Percentiles rank a stretch among this genome's conserved stretches.
phyloP scores from a whole-genome alignment of 2,888 invertebrate genomes.

The Cheilosia variabilis region DNA sequence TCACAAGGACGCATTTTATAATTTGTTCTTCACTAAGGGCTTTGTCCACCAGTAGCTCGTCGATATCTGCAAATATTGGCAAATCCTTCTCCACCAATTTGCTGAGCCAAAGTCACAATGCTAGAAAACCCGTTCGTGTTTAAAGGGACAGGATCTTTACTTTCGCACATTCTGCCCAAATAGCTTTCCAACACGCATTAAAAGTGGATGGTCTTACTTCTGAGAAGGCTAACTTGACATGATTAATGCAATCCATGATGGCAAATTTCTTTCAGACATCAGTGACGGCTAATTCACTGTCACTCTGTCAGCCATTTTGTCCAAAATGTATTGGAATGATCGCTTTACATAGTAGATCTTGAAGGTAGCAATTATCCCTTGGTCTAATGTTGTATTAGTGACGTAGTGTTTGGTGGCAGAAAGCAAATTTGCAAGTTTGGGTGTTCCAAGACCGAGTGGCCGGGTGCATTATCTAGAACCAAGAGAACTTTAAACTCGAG shows the following conservation, averaged over 20 bases:
- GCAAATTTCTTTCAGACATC: constrained; percentile 68
- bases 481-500: constrained; percentile 71
- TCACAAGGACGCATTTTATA: constrained; percentile 61
- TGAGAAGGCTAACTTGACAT: no score
- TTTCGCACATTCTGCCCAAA: no score
- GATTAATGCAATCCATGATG: no score
- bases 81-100: constrained; percentile 77
- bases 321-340: constrained; percentile 65
- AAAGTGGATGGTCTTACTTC: no score
- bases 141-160: constrained; percentile 27
- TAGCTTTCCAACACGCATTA: no score
- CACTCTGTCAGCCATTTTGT: constrained; percentile 44
- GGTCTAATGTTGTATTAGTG: constrained; percentile 77
- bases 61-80: constrained; percentile 76
- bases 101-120: constrained; percentile 76
- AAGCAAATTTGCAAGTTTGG: constrained; percentile 75
- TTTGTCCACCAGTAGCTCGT: constrained; percentile 76
- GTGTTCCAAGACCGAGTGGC: constrained; percentile 65
- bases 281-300: constrained; percentile 33
- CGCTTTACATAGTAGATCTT: constrained; percentile 77
- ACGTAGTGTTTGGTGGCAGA: constrained; percentile 77
- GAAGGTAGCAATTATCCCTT: constrained; percentile 78
- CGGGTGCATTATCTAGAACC: constrained; percentile 68
- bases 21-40: constrained; percentile 77
- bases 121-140: constrained; percentile 70